Percentiles rank a stretch among this genome's conserved stretches.
Evolutionary conservation across 2,113 vertebrate species (phyloP).

Genomic region (Pelecanus crispus): DNA sequence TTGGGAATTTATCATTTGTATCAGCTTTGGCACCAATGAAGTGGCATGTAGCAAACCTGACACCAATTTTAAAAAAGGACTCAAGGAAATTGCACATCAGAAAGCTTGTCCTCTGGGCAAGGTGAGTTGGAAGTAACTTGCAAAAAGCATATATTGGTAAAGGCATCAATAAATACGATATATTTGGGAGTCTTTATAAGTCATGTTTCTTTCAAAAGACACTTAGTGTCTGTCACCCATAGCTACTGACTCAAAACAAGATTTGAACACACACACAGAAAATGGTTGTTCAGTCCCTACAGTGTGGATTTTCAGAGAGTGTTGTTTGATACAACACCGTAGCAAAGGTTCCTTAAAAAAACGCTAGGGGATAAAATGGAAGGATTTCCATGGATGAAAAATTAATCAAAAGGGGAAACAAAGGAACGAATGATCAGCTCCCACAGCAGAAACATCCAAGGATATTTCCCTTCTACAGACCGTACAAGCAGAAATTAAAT

Average conservation of each 20-base stretch:
- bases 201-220: not conserved
- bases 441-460: not conserved
- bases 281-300: not conserved
- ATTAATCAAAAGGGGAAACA: not conserved
- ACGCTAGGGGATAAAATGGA: not conserved
- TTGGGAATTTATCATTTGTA: not conserved
- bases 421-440: not conserved
- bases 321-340: accelerated
- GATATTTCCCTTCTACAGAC: not conserved
- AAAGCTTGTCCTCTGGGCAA: not conserved
- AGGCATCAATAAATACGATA: not conserved
- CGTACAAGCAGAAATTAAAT: not conserved
- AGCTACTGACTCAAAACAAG: not conserved
- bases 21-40: not conserved
- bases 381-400: not conserved
- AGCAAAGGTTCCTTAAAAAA: not conserved
- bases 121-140: not conserved
- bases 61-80: not conserved
- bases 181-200: not conserved
- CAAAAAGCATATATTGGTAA: not conserved
- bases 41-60: not conserved
- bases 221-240: not conserved
- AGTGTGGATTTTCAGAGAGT: not conserved
- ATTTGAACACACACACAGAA: not conserved
- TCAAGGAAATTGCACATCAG: not conserved